These are phyloP conservation scores for Kryptolebias marmoratus DNA, from an alignment of 2,113 vertebrate genomes.

Conservation along the genomic window DNA sequence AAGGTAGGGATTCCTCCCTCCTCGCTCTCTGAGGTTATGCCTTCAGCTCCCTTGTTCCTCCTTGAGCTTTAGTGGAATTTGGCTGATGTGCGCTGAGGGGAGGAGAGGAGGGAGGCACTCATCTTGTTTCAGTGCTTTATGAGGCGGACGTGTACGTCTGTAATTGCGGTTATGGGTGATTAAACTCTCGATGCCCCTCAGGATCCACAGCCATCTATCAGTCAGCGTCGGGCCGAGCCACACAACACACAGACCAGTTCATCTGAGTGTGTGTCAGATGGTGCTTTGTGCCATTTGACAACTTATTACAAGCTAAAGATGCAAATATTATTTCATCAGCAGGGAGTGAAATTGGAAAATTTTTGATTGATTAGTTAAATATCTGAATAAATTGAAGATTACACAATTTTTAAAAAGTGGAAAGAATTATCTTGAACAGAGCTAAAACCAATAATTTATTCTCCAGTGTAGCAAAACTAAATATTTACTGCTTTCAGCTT, in stretches of 20 bases:
- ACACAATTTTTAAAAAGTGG: neutral
- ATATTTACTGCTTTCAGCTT: neutral
- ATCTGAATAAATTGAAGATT: neutral
- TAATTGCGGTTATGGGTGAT: conserved; percentile 87
- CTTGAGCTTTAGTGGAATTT: conserved; percentile 79
- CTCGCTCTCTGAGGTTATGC: conserved; percentile 48
- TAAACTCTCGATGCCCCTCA: conserved; percentile 84
- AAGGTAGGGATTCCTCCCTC: conserved; percentile 36
- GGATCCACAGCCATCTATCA: conserved; percentile 77
- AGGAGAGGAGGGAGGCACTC: conserved; percentile 71
- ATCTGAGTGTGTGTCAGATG: conserved; percentile 26
- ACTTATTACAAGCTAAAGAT: neutral
- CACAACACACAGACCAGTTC: conserved; percentile 46
- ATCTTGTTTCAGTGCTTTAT: conserved; percentile 84
- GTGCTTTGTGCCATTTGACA: conserved; percentile 8
- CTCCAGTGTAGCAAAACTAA: neutral
- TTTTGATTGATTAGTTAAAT: neutral
- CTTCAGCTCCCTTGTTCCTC: conserved; percentile 60
- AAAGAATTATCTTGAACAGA: neutral
- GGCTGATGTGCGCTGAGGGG: conserved; percentile 61
- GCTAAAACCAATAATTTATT: neutral
- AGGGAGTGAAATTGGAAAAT: neutral
- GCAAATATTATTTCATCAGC: neutral
- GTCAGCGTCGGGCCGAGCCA: conserved; percentile 66
- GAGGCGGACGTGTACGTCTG: conserved; percentile 81